Conservation (phyloP, 1,140 invertebrate species). For the Planococcus citri region DNA sequence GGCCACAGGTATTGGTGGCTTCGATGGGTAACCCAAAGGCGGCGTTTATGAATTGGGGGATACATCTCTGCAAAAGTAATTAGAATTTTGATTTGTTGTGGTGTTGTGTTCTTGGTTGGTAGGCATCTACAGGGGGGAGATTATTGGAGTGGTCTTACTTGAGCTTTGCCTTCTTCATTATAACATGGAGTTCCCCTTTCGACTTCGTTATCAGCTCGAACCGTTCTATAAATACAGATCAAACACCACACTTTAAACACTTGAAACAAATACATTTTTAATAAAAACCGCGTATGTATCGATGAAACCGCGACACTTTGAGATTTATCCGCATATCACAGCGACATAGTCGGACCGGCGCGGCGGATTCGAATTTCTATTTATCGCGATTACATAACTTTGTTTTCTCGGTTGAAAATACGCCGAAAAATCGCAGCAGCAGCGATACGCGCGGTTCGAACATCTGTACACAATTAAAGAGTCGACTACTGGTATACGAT, state of each 20-base stretch:
- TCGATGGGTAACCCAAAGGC: constrained; percentile 78
- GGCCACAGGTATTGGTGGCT: constrained; percentile 89
- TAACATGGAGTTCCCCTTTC: background rate
- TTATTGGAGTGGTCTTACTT: background rate
- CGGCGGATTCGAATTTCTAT: too few relatives aligned
- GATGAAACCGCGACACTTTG: too few relatives aligned
- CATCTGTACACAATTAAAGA: constrained; percentile 7
- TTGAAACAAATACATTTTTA: background rate
- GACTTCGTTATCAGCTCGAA: background rate
- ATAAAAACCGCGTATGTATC: background rate
- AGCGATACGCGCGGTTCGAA: background rate
- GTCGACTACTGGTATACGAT: too few relatives aligned
- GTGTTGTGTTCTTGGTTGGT: background rate
- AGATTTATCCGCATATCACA: too few relatives aligned
- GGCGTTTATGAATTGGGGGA: constrained; percentile 92
- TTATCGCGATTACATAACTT: background rate
- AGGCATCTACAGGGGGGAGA: too few relatives aligned
- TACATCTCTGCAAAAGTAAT: constrained; percentile 65
- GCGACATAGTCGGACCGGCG: too few relatives aligned
- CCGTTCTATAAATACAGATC: background rate
- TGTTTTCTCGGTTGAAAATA: too few relatives aligned
- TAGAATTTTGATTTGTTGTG: constrained; percentile 20
- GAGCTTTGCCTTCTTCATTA: background rate
- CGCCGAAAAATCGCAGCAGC: background rate
- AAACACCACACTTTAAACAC: background rate